Base-by-base conservation (phyloP, 2,113 vertebrate species). In the Nesogale talazaci region DNA sequence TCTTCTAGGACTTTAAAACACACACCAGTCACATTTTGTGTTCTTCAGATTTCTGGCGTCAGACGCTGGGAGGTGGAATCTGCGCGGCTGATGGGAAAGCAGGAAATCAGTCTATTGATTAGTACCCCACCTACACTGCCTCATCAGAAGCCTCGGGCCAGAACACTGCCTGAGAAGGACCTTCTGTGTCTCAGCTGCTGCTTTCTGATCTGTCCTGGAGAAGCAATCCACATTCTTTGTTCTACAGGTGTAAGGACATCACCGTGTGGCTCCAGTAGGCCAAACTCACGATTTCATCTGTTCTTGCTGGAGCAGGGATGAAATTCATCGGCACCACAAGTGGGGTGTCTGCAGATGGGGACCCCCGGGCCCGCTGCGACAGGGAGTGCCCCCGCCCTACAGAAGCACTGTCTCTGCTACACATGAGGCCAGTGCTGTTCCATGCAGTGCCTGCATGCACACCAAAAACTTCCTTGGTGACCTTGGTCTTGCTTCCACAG, bases 41-140 rank as follows among this genome's bases (percentile, higher is more conserved):
- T 78, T 81, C 82, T 82, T 86, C 85, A 82, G 75, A 31, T 92
- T 74, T 86, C 80, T 63, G 20, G 16, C 16, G 25, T 72, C 75
- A n/a, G 22, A 16, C 20, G 5, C 86, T 61, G 15, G 38, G 57
- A 85, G 29, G 19, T 82, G 69, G 34, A 61, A 17, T 19, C 27
- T 63, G 40, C 23, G 17, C 75, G 25, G 11, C 27, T 16, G 29
- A 19, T 70, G 29, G n/a, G 69, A 70, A 72, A 36, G 34, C 14
- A 72, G 70, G 70, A 23, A 72, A 22, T 72, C 34, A 36, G 34
- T 36, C 70, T 36, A 22, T 22, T 72, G 70, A 72, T 34, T 12
- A 52, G 46, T 52, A 6, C 31, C 31, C 69, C 69, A 70, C 69
- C 69, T 70, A 34, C 12, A 34, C n/a, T 6, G n/a, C 69, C n/a